These are phyloP conservation scores for Pogonocichla stellata DNA, from an alignment of 2,113 vertebrate genomes.

Conservation along the genomic window DNA sequence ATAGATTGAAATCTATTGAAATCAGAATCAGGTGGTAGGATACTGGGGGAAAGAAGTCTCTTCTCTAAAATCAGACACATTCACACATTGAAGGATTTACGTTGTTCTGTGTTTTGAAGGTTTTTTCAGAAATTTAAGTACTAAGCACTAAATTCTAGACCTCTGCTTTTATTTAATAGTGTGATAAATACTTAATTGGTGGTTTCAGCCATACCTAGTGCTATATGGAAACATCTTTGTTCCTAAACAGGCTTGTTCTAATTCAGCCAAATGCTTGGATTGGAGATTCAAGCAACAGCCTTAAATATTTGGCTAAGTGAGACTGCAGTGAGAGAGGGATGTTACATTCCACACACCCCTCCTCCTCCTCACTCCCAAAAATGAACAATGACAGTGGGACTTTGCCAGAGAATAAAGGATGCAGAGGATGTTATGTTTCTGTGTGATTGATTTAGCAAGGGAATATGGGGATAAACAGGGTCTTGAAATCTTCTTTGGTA, in stretches of 20 bases:
- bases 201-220: background rate
- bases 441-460: background rate
- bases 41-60: background rate
- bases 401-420: background rate
- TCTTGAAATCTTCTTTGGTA: background rate
- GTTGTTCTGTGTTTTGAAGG: background rate
- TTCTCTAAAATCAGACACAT: background rate
- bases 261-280: background rate
- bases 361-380: background rate
- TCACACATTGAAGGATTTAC: background rate
- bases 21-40: background rate
- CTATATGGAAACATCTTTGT: background rate
- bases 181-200: background rate
- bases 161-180: background rate
- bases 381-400: background rate
- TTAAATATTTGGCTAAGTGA: background rate
- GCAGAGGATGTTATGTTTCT: background rate
- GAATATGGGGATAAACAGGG: background rate
- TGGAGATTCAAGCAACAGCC: background rate
- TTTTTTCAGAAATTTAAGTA: background rate
- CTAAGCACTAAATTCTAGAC: background rate
- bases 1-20: background rate
- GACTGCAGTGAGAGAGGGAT: background rate
- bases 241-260: background rate
- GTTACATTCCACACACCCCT: background rate